phyloP scores from a whole-genome alignment of 2,797 vertebrate genomes.

The Hoplostethus mediterraneus region DNA sequence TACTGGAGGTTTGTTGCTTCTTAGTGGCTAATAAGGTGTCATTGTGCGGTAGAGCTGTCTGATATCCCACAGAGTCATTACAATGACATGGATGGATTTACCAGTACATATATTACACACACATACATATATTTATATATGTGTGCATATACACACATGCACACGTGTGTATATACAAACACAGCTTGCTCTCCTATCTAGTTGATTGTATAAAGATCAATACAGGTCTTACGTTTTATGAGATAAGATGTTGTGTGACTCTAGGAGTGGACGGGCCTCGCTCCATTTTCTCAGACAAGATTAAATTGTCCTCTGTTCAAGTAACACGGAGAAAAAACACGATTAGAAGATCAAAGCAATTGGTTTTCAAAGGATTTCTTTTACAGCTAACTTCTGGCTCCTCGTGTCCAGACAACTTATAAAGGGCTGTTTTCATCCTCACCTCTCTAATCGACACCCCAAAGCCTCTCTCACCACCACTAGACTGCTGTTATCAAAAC shows the following conservation, averaged over 20 bases:
- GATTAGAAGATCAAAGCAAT: constrained; percentile 87
- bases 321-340: constrained; percentile 77
- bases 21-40: constrained; percentile 92
- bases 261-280: constrained; percentile 9
- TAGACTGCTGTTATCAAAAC: constrained; percentile 88
- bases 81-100: constrained; percentile 74
- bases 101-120: constrained; percentile 49
- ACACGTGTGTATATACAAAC: constrained; percentile 8
- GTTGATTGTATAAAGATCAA: constrained; percentile 1
- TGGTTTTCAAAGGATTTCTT: constrained; percentile 86
- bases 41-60: constrained; percentile 85
- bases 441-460: constrained; percentile 86
- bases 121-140: background rate
- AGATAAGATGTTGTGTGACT: constrained; percentile 27
- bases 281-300: constrained; percentile 44
- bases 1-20: constrained; percentile 89
- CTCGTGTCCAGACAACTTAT: constrained; percentile 89
- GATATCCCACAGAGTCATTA: constrained; percentile 87
- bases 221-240: constrained; percentile 6
- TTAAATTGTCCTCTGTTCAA: constrained; percentile 62
- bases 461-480: constrained; percentile 87
- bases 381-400: constrained; percentile 87
- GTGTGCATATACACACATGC: background rate
- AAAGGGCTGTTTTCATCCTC: constrained; percentile 91
- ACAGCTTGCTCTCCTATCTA: background rate